Evolutionary conservation across 2,113 vertebrate genomes (phyloP).

Genomic region (Anas platyrhynchos): DNA sequence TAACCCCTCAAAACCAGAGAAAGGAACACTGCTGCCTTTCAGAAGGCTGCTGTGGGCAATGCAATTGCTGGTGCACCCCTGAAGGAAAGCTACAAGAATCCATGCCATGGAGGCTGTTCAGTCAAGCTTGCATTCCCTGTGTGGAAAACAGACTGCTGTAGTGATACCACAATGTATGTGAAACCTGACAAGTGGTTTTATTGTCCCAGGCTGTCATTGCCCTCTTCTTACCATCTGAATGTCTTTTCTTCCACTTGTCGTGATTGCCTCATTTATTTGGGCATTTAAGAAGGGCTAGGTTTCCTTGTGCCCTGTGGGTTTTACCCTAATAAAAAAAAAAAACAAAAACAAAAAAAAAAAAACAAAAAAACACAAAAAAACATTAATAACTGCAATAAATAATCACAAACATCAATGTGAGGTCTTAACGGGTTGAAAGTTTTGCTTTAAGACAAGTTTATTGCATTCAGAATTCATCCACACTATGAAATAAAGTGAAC

Average conservation of each 20-base stretch:
- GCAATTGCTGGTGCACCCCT: neutral
- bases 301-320: neutral
- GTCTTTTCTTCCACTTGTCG: neutral
- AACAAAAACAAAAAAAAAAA: no score
- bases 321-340: neutral
- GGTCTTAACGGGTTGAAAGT: neutral
- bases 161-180: neutral
- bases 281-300: neutral
- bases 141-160: neutral
- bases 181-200: neutral
- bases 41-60: neutral
- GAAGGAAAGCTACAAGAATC: neutral
- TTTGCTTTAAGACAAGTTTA: neutral
- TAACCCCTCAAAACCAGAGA: neutral
- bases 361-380: no score
- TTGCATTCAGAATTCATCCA: neutral
- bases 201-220: neutral
- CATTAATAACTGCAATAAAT: neutral
- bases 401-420: neutral
- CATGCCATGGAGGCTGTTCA: neutral
- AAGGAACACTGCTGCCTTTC: neutral
- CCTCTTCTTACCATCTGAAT: neutral
- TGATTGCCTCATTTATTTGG: neutral
- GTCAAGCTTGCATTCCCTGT: neutral
- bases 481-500: neutral